A percentile compares a stretch with the other conserved stretches of the same genome.
These are phyloP conservation scores for Peromyscus attwateri DNA, from an alignment of 2,797 vertebrate species.

Conservation along the genomic window DNA sequence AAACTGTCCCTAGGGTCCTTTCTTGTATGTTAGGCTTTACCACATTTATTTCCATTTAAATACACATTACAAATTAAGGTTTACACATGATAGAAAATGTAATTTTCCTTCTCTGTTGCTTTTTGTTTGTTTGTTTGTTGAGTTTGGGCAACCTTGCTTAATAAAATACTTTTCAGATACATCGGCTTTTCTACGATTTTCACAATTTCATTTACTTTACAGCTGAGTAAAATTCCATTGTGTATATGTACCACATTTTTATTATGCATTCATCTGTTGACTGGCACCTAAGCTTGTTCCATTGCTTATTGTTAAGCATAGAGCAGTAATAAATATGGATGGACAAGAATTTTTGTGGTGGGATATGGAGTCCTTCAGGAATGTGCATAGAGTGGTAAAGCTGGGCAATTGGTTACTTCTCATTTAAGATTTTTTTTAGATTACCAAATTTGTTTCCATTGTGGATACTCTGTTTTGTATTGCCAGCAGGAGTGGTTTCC, in stretches of 20 bases:
- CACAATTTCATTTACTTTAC: not conserved
- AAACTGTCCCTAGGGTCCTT: not conserved
- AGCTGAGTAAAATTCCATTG: not conserved
- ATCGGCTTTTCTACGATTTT: not conserved
- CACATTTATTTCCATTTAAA: not conserved
- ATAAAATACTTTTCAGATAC: not conserved
- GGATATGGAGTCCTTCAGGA: not conserved
- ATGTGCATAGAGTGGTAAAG: not conserved
- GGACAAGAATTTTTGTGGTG: not conserved
- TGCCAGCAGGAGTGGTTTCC: no score
- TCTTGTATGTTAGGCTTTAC: not conserved
- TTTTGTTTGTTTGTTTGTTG: not conserved
- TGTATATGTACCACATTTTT: not conserved
- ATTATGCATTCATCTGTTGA: not conserved
- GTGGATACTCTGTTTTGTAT: not conserved
- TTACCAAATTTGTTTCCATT: not conserved
- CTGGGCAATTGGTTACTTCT: not conserved
- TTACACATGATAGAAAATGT: not conserved
- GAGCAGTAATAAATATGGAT: not conserved
- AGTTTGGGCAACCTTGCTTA: not conserved
- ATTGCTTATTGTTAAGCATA: not conserved
- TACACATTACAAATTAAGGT: not conserved
- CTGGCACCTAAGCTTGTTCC: not conserved
- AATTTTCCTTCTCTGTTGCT: not conserved
- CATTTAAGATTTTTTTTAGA: no score